Conservation (phyloP, 2,797 vertebrate genomes). For the Dendrocincla fuliginosa region DNA sequence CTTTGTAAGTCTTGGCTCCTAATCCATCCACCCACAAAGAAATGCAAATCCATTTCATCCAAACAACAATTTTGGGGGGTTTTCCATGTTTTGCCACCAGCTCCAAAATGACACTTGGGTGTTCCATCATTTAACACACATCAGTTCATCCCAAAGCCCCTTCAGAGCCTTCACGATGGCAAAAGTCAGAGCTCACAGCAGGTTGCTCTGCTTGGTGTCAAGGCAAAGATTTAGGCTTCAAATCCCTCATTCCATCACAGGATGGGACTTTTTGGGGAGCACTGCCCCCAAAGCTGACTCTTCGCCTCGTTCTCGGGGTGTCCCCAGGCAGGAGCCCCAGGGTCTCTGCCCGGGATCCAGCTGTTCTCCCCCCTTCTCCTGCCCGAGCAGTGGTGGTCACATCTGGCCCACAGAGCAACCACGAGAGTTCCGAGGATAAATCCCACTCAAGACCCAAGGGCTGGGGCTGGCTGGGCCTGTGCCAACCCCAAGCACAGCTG, state of each 20-base stretch:
- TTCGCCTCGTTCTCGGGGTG: neutral
- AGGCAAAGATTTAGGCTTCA: neutral
- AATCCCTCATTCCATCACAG: accelerated
- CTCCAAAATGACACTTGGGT: neutral
- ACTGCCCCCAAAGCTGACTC: too few species aligned
- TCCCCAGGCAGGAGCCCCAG: neutral
- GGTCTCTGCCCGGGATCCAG: neutral
- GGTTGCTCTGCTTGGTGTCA: neutral
- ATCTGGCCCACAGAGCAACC: neutral
- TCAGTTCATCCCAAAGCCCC: neutral
- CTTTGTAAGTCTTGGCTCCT: neutral
- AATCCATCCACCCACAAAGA: neutral
- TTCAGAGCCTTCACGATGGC: neutral
- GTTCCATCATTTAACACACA: neutral
- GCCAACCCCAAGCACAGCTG: neutral
- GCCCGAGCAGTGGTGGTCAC: neutral
- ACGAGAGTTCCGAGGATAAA: neutral
- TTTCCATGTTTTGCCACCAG: neutral
- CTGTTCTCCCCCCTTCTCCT: neutral
- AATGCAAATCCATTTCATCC: neutral
- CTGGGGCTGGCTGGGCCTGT: too few species aligned
- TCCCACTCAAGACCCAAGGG: neutral
- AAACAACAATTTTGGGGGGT: neutral
- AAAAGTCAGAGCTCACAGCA: neutral
- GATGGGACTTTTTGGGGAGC: neutral